phyloP scores from a whole-genome alignment of 2,797 vertebrate genomes.

The Champsocephalus gunnari region DNA sequence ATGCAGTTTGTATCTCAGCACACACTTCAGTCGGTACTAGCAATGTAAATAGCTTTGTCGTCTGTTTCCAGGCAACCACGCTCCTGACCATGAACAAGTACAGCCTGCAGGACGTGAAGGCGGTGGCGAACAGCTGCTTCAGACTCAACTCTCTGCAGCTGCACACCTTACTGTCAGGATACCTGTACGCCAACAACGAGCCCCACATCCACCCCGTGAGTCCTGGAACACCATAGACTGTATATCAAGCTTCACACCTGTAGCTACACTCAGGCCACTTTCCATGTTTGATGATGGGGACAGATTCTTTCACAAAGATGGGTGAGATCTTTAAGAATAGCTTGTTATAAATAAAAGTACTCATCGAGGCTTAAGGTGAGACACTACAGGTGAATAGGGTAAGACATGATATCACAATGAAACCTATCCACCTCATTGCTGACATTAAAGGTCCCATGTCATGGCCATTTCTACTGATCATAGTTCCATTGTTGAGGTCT shows the following conservation, averaged over 20 bases:
- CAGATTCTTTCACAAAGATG: background rate
- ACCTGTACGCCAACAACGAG: constrained; percentile 90
- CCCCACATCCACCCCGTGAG: constrained; percentile 91
- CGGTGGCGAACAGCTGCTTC: constrained; percentile 92
- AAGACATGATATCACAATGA: too few relatives aligned
- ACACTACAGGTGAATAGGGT: too few relatives aligned
- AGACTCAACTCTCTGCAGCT: constrained; percentile 94
- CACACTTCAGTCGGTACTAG: constrained; percentile 20
- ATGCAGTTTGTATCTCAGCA: constrained; percentile 2
- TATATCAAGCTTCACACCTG: background rate
- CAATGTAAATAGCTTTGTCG: constrained; percentile 43
- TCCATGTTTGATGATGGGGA: background rate
- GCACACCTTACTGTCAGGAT: constrained; percentile 88
- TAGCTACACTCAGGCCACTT: background rate
- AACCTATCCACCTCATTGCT: too few relatives aligned
- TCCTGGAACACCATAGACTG: constrained; percentile 23
- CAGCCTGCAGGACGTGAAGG: constrained; percentile 86
- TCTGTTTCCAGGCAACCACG: constrained; percentile 88
- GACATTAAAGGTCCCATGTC: too few relatives aligned
- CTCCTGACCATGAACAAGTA: constrained; percentile 96
- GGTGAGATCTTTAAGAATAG: too few relatives aligned
- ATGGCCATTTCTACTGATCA: too few relatives aligned
- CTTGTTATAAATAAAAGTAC: too few relatives aligned
- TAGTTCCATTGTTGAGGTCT: too few relatives aligned
- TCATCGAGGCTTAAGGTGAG: too few relatives aligned